These are phyloP conservation scores for Trisateles emortualis DNA, from an alignment of 2,888 invertebrate species.

Conservation along the genomic window DNA sequence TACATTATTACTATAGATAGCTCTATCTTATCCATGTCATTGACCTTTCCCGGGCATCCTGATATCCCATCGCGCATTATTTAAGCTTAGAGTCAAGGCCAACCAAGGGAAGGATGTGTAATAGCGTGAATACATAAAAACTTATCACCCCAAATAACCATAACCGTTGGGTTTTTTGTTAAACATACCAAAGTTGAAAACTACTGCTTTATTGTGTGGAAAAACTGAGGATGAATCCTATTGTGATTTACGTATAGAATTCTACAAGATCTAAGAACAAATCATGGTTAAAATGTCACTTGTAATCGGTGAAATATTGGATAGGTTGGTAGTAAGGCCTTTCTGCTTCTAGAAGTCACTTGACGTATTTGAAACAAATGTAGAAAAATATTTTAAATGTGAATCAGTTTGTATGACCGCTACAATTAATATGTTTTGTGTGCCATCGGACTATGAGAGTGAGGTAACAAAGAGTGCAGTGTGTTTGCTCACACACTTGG, in stretches of 20 bases:
- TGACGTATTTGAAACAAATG: too few species aligned
- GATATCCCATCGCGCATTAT: slow-evolving; percentile 31
- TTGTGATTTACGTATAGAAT: slow-evolving; percentile 14
- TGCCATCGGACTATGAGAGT: too few species aligned
- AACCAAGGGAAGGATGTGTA: slow-evolving; percentile 51
- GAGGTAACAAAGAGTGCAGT: too few species aligned
- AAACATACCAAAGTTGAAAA: slow-evolving; percentile 35
- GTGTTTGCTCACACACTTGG: too few species aligned
- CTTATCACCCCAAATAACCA: slow-evolving; percentile 49
- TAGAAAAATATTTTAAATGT: too few species aligned
- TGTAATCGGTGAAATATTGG: background rate
- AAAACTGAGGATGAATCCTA: slow-evolving; percentile 36
- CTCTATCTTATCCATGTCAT: slow-evolving; percentile 17
- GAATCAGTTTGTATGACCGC: too few species aligned
- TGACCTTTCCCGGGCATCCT: slow-evolving; percentile 38
- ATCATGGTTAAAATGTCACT: background rate
- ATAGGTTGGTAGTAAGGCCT: background rate
- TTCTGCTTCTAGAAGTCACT: background rate
- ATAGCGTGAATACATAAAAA: slow-evolving; percentile 50
- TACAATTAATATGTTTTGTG: too few species aligned
- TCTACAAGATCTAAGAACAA: slow-evolving; percentile 3
- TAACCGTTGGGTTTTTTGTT: slow-evolving; percentile 41
- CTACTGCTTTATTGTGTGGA: slow-evolving; percentile 34
- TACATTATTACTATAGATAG: background rate
- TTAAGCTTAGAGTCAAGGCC: slow-evolving; percentile 49